Evolutionary conservation across 1,140 invertebrate genomes (phyloP), one percentile per base, ranked within the genome.

Genomic region (Subanguina moxae): DNA sequence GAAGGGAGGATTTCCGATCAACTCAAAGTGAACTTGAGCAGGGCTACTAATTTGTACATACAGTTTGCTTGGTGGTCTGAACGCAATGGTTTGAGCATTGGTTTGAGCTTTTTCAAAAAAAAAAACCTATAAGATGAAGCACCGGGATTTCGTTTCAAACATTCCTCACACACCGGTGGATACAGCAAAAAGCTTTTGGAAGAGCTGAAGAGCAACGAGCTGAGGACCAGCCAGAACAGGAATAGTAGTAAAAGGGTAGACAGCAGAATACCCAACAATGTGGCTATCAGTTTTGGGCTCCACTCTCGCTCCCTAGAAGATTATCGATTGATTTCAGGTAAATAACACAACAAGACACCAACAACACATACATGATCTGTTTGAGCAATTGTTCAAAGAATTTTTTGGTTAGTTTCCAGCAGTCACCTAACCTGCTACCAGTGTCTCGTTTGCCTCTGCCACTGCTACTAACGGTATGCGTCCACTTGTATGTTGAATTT

Each of bases 131-230:
- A 70, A 30, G 67, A 58, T n/a, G 62, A 42, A 9, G 62, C 32
- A 19, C 67, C 65, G 7, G 75, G 78, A 62, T 83, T 83, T 46
- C 70, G 70, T 48, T 70, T 66, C 8, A 74, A 58, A 52, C 79
- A 81, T 58, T 83, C 81, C 57, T 81, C 81, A 66, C 79, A 81
- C 38, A 75, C 70, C 21, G 79, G 79, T n/a, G 79, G 79, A 63
- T 66, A 81, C 23, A 81, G 45, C 13, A 74, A 65, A 58, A 77
- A 75, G 56, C 67, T 61, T 58, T 71, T 56, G 32, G 56, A 46
- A 43, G 73, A 66, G 17, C 64, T 46, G 28, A 62, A 23, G 46
- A 82, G 71, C 28, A 74, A 62, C 30, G 77, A 65, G 27, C 61
- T 67, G 38, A 79, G 61, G 21, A 79, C 67, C 30, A 81, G 64